These are phyloP conservation scores for Cyrtonyx montezumae DNA, from an alignment of 2,113 vertebrate species.

Conservation along the genomic window DNA sequence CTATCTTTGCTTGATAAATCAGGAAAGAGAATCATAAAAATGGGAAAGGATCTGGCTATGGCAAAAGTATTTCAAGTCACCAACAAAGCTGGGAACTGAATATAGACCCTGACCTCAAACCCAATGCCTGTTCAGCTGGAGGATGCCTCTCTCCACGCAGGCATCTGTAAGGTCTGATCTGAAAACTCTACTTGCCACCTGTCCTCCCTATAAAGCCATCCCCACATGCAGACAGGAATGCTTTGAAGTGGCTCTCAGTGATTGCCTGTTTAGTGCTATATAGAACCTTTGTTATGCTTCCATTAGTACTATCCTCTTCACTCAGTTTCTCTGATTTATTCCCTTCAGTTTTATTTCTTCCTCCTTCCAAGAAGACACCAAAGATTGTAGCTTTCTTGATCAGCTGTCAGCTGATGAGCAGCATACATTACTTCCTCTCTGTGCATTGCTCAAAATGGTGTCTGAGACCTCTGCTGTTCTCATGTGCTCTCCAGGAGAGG, in stretches of 20 bases:
- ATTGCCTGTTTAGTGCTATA: neutral
- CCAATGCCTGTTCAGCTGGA: neutral
- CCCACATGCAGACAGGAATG: neutral
- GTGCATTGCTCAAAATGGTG: rapidly evolving
- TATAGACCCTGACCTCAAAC: neutral
- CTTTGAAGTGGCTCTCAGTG: neutral
- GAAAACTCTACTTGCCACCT: neutral
- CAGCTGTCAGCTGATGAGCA: neutral
- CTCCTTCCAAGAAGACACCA: neutral
- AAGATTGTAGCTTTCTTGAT: neutral
- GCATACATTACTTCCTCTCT: neutral
- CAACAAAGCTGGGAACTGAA: neutral
- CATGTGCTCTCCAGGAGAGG: neutral
- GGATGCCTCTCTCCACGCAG: neutral
- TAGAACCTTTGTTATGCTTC: neutral
- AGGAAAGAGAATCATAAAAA: neutral
- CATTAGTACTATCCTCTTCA: neutral
- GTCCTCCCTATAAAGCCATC: neutral
- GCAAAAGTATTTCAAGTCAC: neutral
- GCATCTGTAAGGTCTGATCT: neutral
- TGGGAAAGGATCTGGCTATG: neutral
- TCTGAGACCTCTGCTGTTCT: neutral
- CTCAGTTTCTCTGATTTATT: neutral
- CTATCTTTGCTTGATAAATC: neutral
- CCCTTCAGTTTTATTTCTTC: neutral